These are phyloP conservation scores for Dromius quadrimaculatus DNA, from an alignment of 2,888 invertebrate species.

Conservation along the genomic window DNA sequence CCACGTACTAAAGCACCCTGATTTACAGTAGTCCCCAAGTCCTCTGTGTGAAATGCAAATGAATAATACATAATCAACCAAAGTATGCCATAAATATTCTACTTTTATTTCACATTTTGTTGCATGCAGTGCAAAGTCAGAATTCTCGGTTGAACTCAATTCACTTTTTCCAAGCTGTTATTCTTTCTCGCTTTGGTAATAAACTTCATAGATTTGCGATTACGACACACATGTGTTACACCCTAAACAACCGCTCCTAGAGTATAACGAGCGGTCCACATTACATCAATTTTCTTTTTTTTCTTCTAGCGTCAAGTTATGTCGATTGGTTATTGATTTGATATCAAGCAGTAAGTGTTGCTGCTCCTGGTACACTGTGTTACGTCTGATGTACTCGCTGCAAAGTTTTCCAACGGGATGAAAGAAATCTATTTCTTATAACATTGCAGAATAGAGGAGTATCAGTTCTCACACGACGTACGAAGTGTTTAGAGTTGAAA, in stretches of 20 bases:
- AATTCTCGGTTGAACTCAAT: background rate
- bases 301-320: background rate
- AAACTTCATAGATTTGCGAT: slow-evolving; percentile 21
- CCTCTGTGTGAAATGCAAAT: slow-evolving; percentile 16
- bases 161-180: background rate
- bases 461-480: background rate
- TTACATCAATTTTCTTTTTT: background rate
- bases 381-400: too few relatives aligned
- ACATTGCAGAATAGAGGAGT: slow-evolving; percentile 3
- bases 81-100: slow-evolving; percentile 16
- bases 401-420: slow-evolving; percentile 1
- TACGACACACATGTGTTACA: slow-evolving; percentile 14
- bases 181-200: background rate
- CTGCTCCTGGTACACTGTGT: too few relatives aligned
- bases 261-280: slow-evolving; percentile 19
- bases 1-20: background rate
- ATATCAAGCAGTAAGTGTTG: background rate
- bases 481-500: slow-evolving; percentile 17
- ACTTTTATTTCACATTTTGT: slow-evolving; percentile 4
- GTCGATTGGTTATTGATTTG: slow-evolving; percentile 19
- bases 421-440: slow-evolving; percentile 3
- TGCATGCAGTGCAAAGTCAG: background rate
- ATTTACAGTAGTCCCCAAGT: background rate
- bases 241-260: slow-evolving; percentile 9
- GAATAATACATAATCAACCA: slow-evolving; percentile 13